phyloP scores from a whole-genome alignment of 2,888 invertebrate genomes.

The Mechanitis mazaeus region DNA sequence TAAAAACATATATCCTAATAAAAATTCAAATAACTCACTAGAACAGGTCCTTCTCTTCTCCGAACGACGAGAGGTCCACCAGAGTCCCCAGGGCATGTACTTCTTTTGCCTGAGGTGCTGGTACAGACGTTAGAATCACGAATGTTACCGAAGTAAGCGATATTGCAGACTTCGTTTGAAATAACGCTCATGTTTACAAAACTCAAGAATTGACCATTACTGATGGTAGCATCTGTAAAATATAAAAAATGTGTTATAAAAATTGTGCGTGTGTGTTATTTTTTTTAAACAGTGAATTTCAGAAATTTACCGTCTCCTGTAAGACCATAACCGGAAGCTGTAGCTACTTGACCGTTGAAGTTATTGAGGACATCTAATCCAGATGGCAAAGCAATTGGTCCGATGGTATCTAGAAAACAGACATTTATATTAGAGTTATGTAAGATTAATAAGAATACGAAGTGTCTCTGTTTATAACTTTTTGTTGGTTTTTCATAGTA shows the following conservation, averaged over 20 bases:
- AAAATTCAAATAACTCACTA: constrained; percentile 37
- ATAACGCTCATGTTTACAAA: constrained; percentile 30
- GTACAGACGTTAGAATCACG: constrained; percentile 40
- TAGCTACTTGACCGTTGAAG: constrained; percentile 38
- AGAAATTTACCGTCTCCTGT: constrained; percentile 21
- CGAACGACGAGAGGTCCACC: constrained; percentile 49
- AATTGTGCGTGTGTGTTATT: background rate
- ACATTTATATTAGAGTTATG: constrained; percentile 17
- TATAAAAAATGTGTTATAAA: constrained; percentile 4
- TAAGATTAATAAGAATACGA: constrained; percentile 27
- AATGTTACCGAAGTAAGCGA: background rate
- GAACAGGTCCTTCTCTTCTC: constrained; percentile 31
- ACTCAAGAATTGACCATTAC: constrained; percentile 25
- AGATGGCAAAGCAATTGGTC: constrained; percentile 27
- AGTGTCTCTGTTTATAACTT: too few species aligned
- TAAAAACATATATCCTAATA: constrained; percentile 1
- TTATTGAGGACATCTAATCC: constrained; percentile 34
- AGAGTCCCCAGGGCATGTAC: constrained; percentile 52
- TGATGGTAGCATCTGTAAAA: constrained; percentile 22
- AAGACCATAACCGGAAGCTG: constrained; percentile 50
- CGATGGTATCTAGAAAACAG: constrained; percentile 25
- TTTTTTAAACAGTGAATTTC: background rate
- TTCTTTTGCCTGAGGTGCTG: constrained; percentile 30
- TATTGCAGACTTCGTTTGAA: constrained; percentile 28
- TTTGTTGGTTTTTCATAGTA: too few species aligned